Evolutionary conservation across 2,797 vertebrate species (phyloP), one percentile per base, ranked within the genome.

Genomic region (Halcyon badia): DNA sequence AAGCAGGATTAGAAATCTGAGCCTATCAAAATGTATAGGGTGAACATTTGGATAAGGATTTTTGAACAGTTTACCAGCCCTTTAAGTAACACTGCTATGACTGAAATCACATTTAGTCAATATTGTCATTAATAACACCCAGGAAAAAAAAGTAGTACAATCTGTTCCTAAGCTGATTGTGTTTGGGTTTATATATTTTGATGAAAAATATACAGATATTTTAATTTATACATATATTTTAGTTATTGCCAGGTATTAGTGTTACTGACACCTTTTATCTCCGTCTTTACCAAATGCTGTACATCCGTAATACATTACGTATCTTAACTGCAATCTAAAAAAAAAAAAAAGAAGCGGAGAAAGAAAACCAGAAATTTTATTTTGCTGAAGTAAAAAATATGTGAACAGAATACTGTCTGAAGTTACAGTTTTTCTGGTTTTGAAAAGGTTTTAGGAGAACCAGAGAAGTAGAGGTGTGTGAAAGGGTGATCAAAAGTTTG

Each of bases 1-100:
- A 89, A 31, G 15, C 28, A 84, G 62, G 77, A 91, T 70, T 77
- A 87, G 62, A 85, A 91, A 96, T 66, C 9, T 69, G 57, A 94
- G 20, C 30, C 57, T 88, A 86, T 86, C 49, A 78, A 93, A 91
- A 75, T 75, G 48, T 81, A 57, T n/a, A 71, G 44, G 14, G 61
- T 87, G 49, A 13, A 28, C 3, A 7, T 78, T 71, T 88, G 65
- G 26, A 44, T 61, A 41, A 51, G 20, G 14, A 66, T 89, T 89
- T 93, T 89, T 87, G 30, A 83, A 56, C 7, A n/a, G 11, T 82
- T 68, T 54, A 26, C 14, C 58, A 60, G 65, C 80, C 49, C 10
- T 14, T 87, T 60, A 35, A 91, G 31, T 77, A 25, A 10, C 24
- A 46, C 6, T 49, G 30, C 66, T 77, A 41, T 60, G 20, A 69